Conservation (phyloP, 2,113 vertebrate genomes). For the Cygnus buccinator region DNA sequence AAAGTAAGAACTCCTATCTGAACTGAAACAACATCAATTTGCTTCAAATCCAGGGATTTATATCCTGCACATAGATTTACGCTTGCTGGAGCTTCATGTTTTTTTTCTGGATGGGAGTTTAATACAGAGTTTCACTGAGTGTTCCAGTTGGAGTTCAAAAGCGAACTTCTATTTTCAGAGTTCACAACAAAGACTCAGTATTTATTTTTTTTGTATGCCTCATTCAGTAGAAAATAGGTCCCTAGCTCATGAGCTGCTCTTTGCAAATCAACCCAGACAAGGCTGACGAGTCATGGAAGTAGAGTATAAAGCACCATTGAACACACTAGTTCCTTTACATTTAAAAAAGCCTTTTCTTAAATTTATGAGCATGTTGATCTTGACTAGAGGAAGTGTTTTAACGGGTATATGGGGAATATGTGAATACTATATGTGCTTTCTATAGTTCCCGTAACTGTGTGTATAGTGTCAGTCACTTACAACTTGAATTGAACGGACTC, state of each 20-base stretch:
- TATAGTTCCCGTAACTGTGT: neutral
- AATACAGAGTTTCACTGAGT: neutral
- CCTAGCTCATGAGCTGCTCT: neutral
- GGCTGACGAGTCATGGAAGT: neutral
- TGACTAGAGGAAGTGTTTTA: neutral
- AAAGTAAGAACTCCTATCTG: neutral
- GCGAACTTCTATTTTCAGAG: neutral
- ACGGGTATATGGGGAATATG: neutral
- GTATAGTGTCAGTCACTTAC: neutral
- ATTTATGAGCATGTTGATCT: neutral
- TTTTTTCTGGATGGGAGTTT: constrained; percentile 17
- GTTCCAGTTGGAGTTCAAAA: neutral
- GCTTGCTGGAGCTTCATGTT: neutral
- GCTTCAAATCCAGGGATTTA: neutral
- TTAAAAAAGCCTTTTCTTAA: neutral
- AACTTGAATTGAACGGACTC: neutral
- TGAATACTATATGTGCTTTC: neutral
- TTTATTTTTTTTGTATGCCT: neutral
- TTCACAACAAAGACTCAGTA: neutral
- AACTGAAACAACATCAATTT: constrained; percentile 2
- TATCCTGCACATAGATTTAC: constrained; percentile 7
- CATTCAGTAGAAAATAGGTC: neutral
- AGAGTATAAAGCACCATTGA: neutral
- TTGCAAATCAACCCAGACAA: neutral
- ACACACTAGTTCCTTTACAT: neutral